These are phyloP conservation scores for Micronycteris hirsuta DNA, from an alignment of 2,113 vertebrate species.

Conservation along the genomic window DNA sequence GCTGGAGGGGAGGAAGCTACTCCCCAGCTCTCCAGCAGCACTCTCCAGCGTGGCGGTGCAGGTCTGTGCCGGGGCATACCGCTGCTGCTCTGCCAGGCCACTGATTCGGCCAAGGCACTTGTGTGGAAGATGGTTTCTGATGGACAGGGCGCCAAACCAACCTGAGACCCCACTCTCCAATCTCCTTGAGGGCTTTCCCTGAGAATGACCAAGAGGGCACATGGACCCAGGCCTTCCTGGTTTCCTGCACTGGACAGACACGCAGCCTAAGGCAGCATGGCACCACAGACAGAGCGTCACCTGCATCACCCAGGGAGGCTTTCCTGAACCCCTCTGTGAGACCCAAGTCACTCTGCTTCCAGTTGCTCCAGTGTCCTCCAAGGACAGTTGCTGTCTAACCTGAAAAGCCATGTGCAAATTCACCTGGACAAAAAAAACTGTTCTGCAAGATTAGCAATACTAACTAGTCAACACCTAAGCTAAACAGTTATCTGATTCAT, in stretches of 20 bases:
- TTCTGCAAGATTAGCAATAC: background rate
- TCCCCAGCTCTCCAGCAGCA: background rate
- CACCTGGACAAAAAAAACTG: background rate
- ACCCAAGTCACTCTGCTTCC: background rate
- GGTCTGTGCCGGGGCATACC: background rate
- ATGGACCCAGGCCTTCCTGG: background rate
- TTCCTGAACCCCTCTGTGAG: rapidly evolving
- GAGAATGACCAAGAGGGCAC: background rate
- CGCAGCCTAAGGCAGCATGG: rapidly evolving
- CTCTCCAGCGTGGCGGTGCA: background rate
- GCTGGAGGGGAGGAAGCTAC: background rate
- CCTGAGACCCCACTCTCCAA: background rate
- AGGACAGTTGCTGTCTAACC: background rate
- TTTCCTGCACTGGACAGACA: background rate
- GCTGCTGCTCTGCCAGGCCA: background rate
- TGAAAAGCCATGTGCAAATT: background rate
- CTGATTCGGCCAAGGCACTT: background rate
- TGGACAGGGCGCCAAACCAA: rapidly evolving
- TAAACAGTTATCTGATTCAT: background rate
- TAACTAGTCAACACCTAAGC: background rate
- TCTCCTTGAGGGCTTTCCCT: rapidly evolving
- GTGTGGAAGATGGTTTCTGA: background rate
- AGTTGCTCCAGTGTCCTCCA: background rate
- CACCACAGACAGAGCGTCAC: background rate
- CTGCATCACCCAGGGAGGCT: background rate